Evolutionary conservation across 2,113 vertebrate genomes (phyloP).

Genomic region (Melanotaenia duboulayi): DNA sequence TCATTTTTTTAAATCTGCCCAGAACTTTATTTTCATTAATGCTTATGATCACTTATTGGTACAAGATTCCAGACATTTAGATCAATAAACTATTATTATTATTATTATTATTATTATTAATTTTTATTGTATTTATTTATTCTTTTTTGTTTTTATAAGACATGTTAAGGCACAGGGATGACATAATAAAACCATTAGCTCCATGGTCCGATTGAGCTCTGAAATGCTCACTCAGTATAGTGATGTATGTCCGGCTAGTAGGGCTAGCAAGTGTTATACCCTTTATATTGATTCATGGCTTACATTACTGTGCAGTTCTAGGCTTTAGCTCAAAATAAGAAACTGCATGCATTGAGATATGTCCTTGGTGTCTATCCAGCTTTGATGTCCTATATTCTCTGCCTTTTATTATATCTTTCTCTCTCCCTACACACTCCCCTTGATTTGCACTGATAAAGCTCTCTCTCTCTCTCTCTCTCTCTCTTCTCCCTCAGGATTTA

Average conservation of each 20-base stretch:
- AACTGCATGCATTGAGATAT: conserved; percentile 1
- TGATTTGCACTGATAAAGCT: conserved; percentile 64
- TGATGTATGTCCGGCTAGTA: conserved; percentile 27
- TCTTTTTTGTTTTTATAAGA: conserved; percentile 33
- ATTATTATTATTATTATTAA: too few species aligned
- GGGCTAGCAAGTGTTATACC: background rate
- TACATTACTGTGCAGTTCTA: conserved; percentile 5
- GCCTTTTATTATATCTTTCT: conserved; percentile 17
- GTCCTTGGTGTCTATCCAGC: conserved; percentile 17
- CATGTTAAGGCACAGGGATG: conserved; percentile 48
- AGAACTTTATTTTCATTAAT: too few species aligned
- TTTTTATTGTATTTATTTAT: conserved; percentile 62
- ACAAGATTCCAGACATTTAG: conserved; percentile 47
- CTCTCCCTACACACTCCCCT: conserved; percentile 47
- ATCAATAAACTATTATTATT: conserved; percentile 52
- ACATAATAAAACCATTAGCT: conserved; percentile 61
- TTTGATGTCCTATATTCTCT: conserved; percentile 33
- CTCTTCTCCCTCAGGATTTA: conserved; percentile 86
- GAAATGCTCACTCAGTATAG: conserved; percentile 43
- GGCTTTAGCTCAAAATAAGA: conserved; percentile 6
- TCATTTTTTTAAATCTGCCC: background rate
- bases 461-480: conserved; percentile 27
- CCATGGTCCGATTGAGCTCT: conserved; percentile 43
- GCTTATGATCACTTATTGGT: conserved; percentile 1
- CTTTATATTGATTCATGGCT: conserved; percentile 15